A percentile compares a stretch with the other conserved stretches of the same genome.
phyloP scores from a whole-genome alignment of 2,113 vertebrate species.

The Rattus rattus region DNA sequence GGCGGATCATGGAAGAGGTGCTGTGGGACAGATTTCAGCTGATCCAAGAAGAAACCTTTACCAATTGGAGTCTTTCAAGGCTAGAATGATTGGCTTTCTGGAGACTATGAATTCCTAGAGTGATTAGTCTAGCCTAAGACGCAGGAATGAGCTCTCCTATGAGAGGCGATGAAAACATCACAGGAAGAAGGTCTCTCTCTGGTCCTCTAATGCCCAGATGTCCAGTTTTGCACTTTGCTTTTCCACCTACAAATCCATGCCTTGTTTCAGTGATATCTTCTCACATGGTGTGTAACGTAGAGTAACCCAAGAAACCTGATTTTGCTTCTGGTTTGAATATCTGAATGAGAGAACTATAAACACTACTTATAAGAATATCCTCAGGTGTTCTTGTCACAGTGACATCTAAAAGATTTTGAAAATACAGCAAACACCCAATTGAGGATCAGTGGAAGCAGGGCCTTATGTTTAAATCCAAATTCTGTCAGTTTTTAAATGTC shows the following conservation, averaged over 20 bases:
- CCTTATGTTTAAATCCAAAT: neutral
- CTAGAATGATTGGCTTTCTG: neutral
- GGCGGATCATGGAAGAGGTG: neutral
- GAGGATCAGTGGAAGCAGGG: neutral
- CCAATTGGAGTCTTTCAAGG: neutral
- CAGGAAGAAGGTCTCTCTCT: neutral
- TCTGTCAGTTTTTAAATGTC: neutral
- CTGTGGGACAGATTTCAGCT: constrained; percentile 55
- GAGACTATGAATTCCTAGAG: neutral
- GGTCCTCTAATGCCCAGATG: neutral
- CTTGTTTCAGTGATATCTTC: neutral
- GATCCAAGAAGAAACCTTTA: constrained; percentile 44
- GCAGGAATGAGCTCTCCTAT: neutral
- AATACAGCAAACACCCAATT: neutral
- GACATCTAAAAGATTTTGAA: neutral
- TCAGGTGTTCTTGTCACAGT: constrained; percentile 1
- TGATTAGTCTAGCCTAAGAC: neutral
- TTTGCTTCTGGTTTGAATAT: constrained; percentile 42
- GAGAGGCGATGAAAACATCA: neutral
- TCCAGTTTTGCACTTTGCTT: neutral
- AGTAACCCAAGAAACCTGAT: neutral
- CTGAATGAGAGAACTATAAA: neutral
- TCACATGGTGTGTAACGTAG: neutral
- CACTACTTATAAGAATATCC: neutral
- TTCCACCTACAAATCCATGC: neutral